Base-by-base conservation (phyloP, 1,140 invertebrate genomes). In the Apis laboriosa region DNA sequence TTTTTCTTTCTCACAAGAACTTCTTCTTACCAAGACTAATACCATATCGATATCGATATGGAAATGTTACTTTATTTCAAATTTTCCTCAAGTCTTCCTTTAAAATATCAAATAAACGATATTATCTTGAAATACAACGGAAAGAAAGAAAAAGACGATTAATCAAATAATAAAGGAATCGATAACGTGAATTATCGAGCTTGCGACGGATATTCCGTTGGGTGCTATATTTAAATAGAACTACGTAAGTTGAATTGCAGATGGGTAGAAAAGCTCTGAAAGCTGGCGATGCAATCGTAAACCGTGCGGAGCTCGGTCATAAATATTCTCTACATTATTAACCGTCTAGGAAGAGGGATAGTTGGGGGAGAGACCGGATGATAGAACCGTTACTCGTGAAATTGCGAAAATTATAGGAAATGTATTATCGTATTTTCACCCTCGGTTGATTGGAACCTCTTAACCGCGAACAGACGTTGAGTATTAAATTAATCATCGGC, bases 181-280 rank as follows among this genome's bases (percentile, higher is more conserved):
- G 24, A n/a, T 34, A 49, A 21, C 49, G 21, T 21, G 63, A 66
- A 67, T 67, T 74, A 77, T 55, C 24, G 74, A 56, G 34, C 28
- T 51, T 55, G 79, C 24, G 1, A 53, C 80, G 56, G 9, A 43
- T 28, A 56, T 70, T 55, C 66, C 24, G 77, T 21, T 17, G 24
- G 53, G 15, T 24, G 9, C 61, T 19, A 43, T 34, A 68, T 70
- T 70, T 68, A 78, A 83, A 68, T 71, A 56, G 56, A 70, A 56
- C 43, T 51, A 49, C 49, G 74, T 63, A 77, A 71, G 67, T 83
- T 83, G 80, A 83, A 83, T 83, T 71, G 75, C 66, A 78, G 64
- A 83, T 78, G 17, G 28, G 67, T 1, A 24, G 19, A 56, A 53
- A 56, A 53, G n/a, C 17, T 60, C 3, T 63, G 75, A 56, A 70